These are phyloP conservation scores for Tyrophagus putrescentiae DNA, from an alignment of 1,140 invertebrate genomes.

Conservation along the genomic window DNA sequence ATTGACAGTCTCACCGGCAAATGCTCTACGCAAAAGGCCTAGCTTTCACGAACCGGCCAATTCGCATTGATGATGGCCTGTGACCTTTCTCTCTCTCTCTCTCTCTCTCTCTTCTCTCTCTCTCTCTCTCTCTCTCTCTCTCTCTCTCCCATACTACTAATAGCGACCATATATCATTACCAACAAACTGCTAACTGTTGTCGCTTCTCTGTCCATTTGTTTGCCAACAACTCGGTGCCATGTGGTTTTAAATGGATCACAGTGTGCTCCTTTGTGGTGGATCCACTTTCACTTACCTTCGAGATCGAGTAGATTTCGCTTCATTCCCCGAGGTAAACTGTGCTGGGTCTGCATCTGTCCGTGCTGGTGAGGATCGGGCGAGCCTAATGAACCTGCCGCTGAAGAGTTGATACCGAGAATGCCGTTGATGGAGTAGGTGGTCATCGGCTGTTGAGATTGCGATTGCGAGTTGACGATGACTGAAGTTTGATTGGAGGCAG, in stretches of 20 bases:
- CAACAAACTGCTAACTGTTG: too few species aligned
- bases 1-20: too few species aligned
- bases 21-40: too few species aligned
- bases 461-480: conserved; percentile 14
- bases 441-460: conserved; percentile 19
- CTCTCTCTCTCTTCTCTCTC: too few species aligned
- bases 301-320: conserved; percentile 1
- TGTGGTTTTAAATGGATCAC: not conserved
- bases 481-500: conserved; percentile 30
- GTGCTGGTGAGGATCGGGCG: not conserved
- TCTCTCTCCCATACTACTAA: too few species aligned
- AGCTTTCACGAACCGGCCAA: too few species aligned
- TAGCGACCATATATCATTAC: too few species aligned
- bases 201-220: not conserved
- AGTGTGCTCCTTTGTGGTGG: too few species aligned
- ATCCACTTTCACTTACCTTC: conserved; percentile 3
- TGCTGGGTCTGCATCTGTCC: conserved; percentile 7
- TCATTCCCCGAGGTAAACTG: not conserved
- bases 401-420: conserved; percentile 56
- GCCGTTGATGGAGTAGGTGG: conserved; percentile 76
- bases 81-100: too few species aligned
- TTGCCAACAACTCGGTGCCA: not conserved
- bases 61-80: too few species aligned
- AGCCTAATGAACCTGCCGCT: not conserved
- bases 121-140: too few species aligned